Evolutionary conservation across 2,113 vertebrate genomes (phyloP).

Genomic region (Lipotes vexillifer): DNA sequence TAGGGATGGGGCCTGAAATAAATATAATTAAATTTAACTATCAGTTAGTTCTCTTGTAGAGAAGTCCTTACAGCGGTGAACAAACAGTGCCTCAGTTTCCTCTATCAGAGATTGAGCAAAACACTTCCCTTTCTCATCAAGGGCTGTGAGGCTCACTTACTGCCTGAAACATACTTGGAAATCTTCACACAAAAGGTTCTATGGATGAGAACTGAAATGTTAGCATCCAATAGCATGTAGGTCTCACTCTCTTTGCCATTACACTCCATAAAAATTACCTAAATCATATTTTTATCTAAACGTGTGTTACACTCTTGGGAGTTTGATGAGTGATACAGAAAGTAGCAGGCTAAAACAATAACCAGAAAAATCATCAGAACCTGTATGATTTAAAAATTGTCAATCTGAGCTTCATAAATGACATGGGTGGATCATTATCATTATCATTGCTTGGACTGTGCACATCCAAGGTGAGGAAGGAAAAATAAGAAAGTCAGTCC

Average conservation of each 20-base stretch:
- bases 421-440: background rate
- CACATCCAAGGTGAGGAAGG: background rate
- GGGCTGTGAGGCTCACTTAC: conserved; percentile 24
- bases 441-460: background rate
- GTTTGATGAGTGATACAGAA: background rate
- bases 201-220: conserved; percentile 45
- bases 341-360: conserved; percentile 47
- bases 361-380: background rate
- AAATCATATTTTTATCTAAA: conserved; percentile 69
- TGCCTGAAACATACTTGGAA: conserved; percentile 25
- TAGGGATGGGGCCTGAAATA: conserved; percentile 17
- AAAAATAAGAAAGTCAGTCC: background rate
- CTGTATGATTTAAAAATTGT: conserved; percentile 24
- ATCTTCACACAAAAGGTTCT: conserved; percentile 39
- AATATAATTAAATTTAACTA: conserved; percentile 49
- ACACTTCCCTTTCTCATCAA: background rate
- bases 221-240: conserved; percentile 32
- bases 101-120: background rate
- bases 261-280: conserved; percentile 6
- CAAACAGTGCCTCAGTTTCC: conserved; percentile 49
- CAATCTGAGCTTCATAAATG: conserved; percentile 28
- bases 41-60: background rate
- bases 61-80: background rate
- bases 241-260: conserved; percentile 63
- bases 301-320: conserved; percentile 46